These are phyloP conservation scores for Bucco capensis DNA, from an alignment of 2,113 vertebrate species.

Conservation along the genomic window DNA sequence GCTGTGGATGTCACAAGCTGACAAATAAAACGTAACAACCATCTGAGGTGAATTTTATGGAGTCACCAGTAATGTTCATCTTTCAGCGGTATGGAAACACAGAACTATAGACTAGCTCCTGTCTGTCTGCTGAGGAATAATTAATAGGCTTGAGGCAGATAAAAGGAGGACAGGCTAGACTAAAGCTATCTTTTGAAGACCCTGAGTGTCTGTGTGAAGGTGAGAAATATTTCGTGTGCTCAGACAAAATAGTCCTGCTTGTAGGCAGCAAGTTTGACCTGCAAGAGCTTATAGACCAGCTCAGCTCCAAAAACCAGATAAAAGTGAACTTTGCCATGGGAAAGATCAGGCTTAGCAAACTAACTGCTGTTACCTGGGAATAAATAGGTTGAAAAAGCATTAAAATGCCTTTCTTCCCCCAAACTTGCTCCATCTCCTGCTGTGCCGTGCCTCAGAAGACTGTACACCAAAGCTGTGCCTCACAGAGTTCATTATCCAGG, in stretches of 20 bases:
- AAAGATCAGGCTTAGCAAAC: slow-evolving; percentile 14
- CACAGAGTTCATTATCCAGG: not conserved
- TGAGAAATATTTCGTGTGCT: not conserved
- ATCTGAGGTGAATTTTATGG: not conserved
- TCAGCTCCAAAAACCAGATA: not conserved
- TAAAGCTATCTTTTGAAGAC: not conserved
- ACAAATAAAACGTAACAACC: slow-evolving; percentile 10
- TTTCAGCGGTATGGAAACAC: slow-evolving; percentile 31
- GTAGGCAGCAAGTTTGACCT: slow-evolving; percentile 21
- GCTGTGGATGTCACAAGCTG: not conserved
- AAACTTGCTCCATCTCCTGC: not conserved
- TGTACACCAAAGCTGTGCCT: not conserved
- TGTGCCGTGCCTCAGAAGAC: not conserved
- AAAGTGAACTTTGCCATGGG: not conserved
- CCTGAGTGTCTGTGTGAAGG: not conserved
- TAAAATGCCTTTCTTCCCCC: not conserved
- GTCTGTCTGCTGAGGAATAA: not conserved
- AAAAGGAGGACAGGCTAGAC: not conserved
- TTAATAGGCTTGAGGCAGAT: slow-evolving; percentile 20
- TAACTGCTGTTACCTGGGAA: not conserved
- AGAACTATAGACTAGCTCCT: not conserved
- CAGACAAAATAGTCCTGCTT: not conserved
- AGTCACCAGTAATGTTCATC: not conserved
- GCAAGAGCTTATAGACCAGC: not conserved
- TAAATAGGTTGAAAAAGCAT: not conserved